phyloP scores from a whole-genome alignment of 2,888 invertebrate genomes.

The Chrysopilus asiliformis region DNA sequence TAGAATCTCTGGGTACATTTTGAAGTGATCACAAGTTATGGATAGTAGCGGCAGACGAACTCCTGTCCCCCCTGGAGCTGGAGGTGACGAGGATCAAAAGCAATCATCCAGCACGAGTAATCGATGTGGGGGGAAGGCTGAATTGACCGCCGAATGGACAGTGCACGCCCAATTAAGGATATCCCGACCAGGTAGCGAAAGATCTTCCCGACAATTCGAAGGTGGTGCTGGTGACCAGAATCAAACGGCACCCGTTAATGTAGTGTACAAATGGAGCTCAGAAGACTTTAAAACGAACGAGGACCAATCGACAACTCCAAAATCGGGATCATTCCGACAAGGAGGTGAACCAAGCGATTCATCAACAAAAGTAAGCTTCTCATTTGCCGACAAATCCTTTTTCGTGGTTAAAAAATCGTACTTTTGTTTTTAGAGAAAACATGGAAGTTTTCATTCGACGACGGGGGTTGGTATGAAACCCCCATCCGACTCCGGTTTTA shows the following conservation, averaged over 20 bases:
- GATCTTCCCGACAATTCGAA: not conserved
- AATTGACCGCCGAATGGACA: constrained; percentile 48
- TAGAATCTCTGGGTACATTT: too few species aligned
- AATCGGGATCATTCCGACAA: constrained; percentile 16
- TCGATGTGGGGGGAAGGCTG: constrained; percentile 19
- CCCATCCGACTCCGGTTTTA: constrained; percentile 40
- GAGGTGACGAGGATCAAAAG: not conserved
- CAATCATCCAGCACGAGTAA: constrained; percentile 4
- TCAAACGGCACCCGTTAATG: constrained; percentile 31
- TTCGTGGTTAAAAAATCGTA: too few species aligned
- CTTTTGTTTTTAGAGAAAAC: constrained; percentile 13
- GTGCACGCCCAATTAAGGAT: constrained; percentile 55
- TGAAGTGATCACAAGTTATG: not conserved
- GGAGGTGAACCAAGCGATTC: too few species aligned
- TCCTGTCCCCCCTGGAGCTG: not conserved
- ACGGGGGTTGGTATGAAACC: constrained; percentile 21
- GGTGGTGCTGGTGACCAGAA: constrained; percentile 13
- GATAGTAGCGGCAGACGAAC: not conserved
- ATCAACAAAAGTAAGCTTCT: too few species aligned
- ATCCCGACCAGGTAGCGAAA: constrained; percentile 37
- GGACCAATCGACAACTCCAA: constrained; percentile 30
- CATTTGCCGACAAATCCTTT: too few species aligned
- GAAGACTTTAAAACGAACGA: constrained; percentile 38
- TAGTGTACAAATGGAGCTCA: constrained; percentile 39
- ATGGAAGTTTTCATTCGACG: constrained; percentile 30